Evolutionary conservation across 2,888 invertebrate genomes (phyloP), one percentile per base, ranked within the genome.

Genomic region (Eumacrocentrus americanus): DNA sequence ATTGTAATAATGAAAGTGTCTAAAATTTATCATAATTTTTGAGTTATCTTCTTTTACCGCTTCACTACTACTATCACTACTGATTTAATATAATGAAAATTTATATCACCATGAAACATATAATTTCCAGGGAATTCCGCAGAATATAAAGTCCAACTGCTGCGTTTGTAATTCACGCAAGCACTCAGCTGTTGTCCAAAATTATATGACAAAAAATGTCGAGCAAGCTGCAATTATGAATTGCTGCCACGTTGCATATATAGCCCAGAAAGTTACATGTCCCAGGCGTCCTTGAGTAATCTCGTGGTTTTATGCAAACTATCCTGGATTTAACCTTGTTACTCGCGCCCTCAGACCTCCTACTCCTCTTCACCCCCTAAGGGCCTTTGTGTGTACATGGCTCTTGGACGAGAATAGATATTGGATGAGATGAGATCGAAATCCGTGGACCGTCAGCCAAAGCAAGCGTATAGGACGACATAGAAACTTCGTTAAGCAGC

Each of bases 401-500:
- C n/a, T 46, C 34, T 56, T 56, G 35, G 35, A 47, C 58, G 46
- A 56, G 56, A 61, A 61, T 61, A 44, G 46, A 48, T 58, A 62
- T 60, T 48, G 58, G 62, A 52, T 44, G 54, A 58, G 44, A 42
- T 53, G 61, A 62, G 60, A 65, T 65, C 53, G 53, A 58, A 66
- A 66, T 63, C 59, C 63, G 53, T 29, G 50, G 52, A 57, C n/a
- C n/a, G n/a, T n/a, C n/a, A 29, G 18, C 11, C 9, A 56, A 37
- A 14, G 35, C 20, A 38, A 25, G n/a, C 2, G 12, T n/a, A 22
- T 20, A 44, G 44, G 20, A 46, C 35, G 37, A 44, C 14, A 35
- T 20, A 34, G 18, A 37, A 64, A 65, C 61, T 64, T 63, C 56
- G 62, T 63, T 67, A 67, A 69, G 64, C 66, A 48, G 69, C 66